These are phyloP conservation scores for Lycaon pictus DNA, from an alignment of 2,113 vertebrate species.

Conservation along the genomic window DNA sequence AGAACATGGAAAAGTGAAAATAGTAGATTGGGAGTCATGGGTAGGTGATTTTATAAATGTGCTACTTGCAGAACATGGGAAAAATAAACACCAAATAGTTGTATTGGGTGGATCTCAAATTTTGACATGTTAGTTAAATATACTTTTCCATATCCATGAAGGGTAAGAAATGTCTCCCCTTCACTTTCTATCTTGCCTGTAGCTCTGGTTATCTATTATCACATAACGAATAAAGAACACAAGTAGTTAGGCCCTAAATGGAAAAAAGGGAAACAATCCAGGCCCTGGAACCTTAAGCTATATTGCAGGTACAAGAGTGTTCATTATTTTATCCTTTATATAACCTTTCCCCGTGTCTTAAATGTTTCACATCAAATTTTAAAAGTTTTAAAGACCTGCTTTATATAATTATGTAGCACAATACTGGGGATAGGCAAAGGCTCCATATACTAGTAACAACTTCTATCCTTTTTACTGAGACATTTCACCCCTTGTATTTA, in stretches of 20 bases:
- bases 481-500: background rate
- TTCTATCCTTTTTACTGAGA: background rate
- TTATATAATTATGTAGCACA: background rate
- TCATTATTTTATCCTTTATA: background rate
- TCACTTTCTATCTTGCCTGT: background rate
- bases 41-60: background rate
- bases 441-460: background rate
- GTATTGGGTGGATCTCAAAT: background rate
- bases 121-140: background rate
- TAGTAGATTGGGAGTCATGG: background rate
- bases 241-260: background rate
- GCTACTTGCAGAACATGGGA: background rate
- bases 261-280: background rate
- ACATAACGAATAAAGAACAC: background rate
- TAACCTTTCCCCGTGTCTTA: background rate
- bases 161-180: background rate
- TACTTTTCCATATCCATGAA: background rate
- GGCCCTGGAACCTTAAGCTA: background rate
- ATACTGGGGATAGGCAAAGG: background rate
- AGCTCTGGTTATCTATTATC: background rate
- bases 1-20: slow-evolving; percentile 26
- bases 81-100: background rate
- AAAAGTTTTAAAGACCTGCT: background rate
- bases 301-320: background rate
- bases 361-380: background rate